Conservation (phyloP, 1,140 invertebrate species). For the Brachionus paranguensis region DNA sequence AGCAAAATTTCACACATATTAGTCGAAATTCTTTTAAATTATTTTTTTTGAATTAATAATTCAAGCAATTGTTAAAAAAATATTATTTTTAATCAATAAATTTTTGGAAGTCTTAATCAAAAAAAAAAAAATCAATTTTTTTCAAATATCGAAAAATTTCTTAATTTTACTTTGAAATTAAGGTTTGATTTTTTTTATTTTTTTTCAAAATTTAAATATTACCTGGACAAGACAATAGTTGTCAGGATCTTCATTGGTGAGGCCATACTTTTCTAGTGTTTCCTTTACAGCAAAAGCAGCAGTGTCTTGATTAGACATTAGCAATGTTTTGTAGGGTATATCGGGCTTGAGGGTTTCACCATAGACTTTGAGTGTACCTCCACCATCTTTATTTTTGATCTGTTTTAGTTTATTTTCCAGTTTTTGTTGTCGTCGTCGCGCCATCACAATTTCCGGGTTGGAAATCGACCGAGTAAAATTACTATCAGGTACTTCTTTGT, state of each 20-base stretch:
- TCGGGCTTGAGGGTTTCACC: constrained; percentile 90
- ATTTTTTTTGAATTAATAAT: background rate
- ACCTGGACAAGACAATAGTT: constrained; percentile 90
- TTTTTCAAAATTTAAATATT: background rate
- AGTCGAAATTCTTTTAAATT: background rate
- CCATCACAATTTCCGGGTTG: constrained; percentile 98
- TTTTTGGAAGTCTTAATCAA: background rate
- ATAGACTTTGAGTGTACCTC: constrained; percentile 95
- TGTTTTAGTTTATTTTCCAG: constrained; percentile 92
- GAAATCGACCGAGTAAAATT: constrained; percentile 96
- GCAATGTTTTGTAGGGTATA: constrained; percentile 94
- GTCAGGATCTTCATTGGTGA: constrained; percentile 76
- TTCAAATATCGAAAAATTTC: background rate
- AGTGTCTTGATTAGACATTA: constrained; percentile 84
- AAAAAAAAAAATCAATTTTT: background rate
- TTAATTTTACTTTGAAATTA: background rate
- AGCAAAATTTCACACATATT: background rate
- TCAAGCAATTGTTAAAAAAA: background rate
- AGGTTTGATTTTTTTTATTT: background rate
- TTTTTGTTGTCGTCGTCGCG: constrained; percentile 88
- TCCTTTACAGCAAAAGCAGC: constrained; percentile 85
- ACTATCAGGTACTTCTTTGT: constrained; percentile 81
- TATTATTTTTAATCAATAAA: background rate
- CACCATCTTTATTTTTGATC: constrained; percentile 74
- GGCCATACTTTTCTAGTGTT: constrained; percentile 92